A percentile compares a stretch with the other conserved stretches of the same genome.
Conservation (phyloP, 1,140 invertebrate species). For the Tribolium castaneum region DNA sequence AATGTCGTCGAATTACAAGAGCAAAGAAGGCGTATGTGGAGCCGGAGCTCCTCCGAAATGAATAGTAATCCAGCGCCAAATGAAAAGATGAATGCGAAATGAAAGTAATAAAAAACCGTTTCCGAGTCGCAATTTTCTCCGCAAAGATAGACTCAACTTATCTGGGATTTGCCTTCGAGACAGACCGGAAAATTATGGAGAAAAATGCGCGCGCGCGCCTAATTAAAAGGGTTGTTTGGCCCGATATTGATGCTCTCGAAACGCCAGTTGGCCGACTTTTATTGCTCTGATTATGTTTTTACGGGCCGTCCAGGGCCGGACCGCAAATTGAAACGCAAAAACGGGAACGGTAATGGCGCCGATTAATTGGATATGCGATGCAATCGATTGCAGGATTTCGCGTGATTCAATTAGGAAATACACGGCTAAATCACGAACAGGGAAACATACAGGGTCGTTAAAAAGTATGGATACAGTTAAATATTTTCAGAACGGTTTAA, state of each 20-base stretch:
- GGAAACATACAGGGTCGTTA: neutral
- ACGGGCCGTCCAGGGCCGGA: neutral
- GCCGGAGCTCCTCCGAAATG: neutral
- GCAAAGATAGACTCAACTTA: constrained; percentile 29
- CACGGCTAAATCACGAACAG: neutral
- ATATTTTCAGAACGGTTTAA: too few species aligned
- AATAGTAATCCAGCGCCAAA: constrained; percentile 47
- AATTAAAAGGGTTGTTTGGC: constrained; percentile 15
- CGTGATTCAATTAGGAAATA: constrained; percentile 14
- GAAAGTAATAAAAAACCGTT: constrained; percentile 51
- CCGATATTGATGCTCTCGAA: neutral
- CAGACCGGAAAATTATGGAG: neutral
- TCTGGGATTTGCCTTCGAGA: neutral
- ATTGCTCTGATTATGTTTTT: constrained; percentile 5
- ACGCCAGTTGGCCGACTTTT: constrained; percentile 13
- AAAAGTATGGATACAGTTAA: too few species aligned
- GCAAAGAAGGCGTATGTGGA: neutral
- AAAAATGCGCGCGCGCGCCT: neutral
- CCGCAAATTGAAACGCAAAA: constrained; percentile 25
- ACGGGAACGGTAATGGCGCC: neutral
- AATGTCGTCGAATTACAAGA: constrained; percentile 9
- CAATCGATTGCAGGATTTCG: neutral
- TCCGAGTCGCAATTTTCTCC: constrained; percentile 47
- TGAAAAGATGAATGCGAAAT: constrained; percentile 52
- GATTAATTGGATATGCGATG: constrained; percentile 3